Percentiles rank a stretch among this genome's conserved stretches.
Evolutionary conservation across 2,888 invertebrate genomes (phyloP).

Genomic region (Leptopilina myrica): DNA sequence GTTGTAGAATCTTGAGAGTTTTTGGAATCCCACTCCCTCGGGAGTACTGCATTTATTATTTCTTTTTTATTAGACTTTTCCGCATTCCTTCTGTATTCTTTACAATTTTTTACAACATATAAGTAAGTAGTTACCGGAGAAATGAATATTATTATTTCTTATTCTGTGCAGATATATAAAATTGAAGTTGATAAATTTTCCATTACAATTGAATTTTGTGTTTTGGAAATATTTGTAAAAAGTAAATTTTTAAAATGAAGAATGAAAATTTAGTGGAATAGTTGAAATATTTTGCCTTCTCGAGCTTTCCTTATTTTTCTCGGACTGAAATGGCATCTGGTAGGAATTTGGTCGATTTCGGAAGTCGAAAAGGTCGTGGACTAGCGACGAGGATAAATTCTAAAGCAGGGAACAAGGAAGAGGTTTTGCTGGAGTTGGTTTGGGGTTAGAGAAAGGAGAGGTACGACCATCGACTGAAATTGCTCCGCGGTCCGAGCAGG

Average conservation of each 20-base stretch:
- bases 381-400: conserved; percentile 30
- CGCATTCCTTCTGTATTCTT: not conserved
- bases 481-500: conserved; percentile 61
- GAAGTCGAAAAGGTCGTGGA: conserved; percentile 3
- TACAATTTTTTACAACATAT: no score
- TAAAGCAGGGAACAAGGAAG: conserved; percentile 25
- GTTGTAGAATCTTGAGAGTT: conserved; percentile 35
- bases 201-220: not conserved
- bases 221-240: not conserved
- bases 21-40: not conserved
- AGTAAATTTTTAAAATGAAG: not conserved
- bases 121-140: no score
- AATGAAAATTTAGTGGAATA: conserved; percentile 4
- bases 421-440: conserved; percentile 34
- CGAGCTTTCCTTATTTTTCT: conserved; percentile 5
- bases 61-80: not conserved
- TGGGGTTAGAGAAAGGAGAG: conserved; percentile 53
- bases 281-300: conserved; percentile 1
- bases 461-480: conserved; percentile 69
- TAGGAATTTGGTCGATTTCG: conserved; percentile 28
- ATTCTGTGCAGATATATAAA: no score
- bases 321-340: conserved; percentile 5
- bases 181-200: not conserved
- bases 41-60: conserved; percentile 6
- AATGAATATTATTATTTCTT: no score